Base-by-base conservation (phyloP, 2,888 invertebrate species). In the Scaptomyza reducta region DNA sequence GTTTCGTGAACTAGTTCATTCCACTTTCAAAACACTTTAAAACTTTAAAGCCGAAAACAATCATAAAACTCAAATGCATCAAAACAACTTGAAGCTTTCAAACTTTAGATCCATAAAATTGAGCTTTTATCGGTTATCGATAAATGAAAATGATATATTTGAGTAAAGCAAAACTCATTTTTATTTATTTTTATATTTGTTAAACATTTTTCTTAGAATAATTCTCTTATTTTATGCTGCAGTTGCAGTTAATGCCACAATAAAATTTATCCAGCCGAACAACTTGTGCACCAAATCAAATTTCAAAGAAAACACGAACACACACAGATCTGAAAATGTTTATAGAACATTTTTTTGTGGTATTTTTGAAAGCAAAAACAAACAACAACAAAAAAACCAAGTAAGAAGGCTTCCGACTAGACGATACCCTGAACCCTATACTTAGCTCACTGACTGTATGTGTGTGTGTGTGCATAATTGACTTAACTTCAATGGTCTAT, bases 1-100 rank as follows among this genome's bases (percentile, higher is more conserved):
- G 62, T 74, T 77, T 54, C 42, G 31, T 67, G 68, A 77, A 77
- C 77, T 77, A 74, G 74, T 74, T 74, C 62, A 54, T 56, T 62
- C 74, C 50, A 73, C 74, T 77, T 77, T 62, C 59, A 73, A 72
- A 76, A 47, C n/a, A 29, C 22, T 56, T 47, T 42, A 61, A n/a
- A 62, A 13, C 63, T 11, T 11, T 29, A 14, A 25, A 40, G 7
- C 14, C 31, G 10, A 14, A n/a, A 14, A 38, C 35, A 27, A 27
- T 6, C 27, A 31, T 31, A 31, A 31, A 10, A 31, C 3, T 31
- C 0, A 31, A 3, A 2, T 31, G 31, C 31, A 10, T 27, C 6
- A 27, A 27, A 35, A n/a, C n/a, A 33, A 13, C 33, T 33, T 33
- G 13, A 33, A 33, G 33, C 3, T 35, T 35, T 33, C 3, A 22